These are phyloP conservation scores for Camponotus floridanus DNA, from an alignment of 1,140 invertebrate species.

Conservation along the genomic window DNA sequence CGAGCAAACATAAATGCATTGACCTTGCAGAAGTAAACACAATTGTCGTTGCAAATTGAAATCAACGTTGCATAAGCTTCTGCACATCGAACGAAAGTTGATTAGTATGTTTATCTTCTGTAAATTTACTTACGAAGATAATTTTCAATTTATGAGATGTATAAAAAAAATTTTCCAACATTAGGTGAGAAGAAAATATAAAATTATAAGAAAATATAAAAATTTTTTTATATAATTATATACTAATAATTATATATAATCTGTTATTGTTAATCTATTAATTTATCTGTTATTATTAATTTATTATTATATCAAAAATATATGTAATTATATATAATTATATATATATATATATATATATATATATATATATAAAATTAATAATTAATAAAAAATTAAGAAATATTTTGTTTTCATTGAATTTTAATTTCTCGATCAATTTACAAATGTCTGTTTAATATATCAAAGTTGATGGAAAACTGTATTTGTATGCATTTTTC, in stretches of 20 bases:
- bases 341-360: too few species aligned
- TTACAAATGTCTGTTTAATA: not conserved
- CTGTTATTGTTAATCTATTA: too few species aligned
- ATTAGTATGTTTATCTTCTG: conserved; percentile 31
- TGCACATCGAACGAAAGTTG: conserved; percentile 53
- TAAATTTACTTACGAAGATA: not conserved
- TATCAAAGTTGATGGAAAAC: not conserved
- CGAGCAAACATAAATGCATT: conserved; percentile 59
- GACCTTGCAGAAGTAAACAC: conserved; percentile 58
- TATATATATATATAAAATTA: too few species aligned
- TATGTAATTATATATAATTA: too few species aligned
- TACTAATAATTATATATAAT: too few species aligned
- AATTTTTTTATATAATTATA: not conserved
- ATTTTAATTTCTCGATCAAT: not conserved
- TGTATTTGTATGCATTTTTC: not conserved
- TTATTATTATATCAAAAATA: too few species aligned
- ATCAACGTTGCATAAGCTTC: conserved; percentile 50
- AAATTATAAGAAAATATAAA: not conserved
- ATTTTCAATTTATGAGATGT: not conserved
- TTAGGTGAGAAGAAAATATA: not conserved
- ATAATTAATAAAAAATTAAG: not conserved
- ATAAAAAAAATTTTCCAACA: not conserved
- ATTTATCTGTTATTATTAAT: too few species aligned
- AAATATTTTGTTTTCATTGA: not conserved
- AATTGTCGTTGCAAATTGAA: conserved; percentile 57